Conservation (phyloP, 2,888 invertebrate genomes). For the Diplazon laetatorius region DNA sequence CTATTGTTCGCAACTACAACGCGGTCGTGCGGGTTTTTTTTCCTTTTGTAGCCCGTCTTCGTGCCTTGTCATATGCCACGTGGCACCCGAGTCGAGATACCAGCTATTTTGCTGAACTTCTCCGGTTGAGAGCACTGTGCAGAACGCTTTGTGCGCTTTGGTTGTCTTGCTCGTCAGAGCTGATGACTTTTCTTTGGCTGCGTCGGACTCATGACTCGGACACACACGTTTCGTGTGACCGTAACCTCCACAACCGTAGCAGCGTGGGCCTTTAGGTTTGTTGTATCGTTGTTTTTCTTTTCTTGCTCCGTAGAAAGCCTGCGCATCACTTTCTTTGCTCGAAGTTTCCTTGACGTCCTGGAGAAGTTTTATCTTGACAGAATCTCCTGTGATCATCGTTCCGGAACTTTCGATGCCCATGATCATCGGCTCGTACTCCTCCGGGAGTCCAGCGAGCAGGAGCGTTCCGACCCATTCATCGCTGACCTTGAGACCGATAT, state of each 20-base stretch:
- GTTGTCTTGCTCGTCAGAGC: not conserved
- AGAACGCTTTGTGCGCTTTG: conserved; percentile 1
- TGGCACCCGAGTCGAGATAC: conserved; percentile 6
- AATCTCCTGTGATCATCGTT: conserved; percentile 67
- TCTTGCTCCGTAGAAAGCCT: not conserved
- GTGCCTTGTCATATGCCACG: conserved; percentile 3
- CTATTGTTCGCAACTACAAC: not conserved
- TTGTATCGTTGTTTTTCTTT: not conserved
- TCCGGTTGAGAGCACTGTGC: conserved; percentile 2
- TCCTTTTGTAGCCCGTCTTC: not conserved
- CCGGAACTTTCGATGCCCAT: conserved; percentile 70
- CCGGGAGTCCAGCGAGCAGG: conserved; percentile 71
- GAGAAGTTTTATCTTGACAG: conserved; percentile 71
- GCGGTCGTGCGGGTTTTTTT: not conserved
- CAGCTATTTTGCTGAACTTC: conserved; percentile 3
- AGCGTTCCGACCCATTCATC: conserved; percentile 74
- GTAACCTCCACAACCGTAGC: conserved; percentile 9
- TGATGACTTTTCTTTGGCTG: not conserved
- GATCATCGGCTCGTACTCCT: conserved; percentile 72
- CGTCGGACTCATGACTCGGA: not conserved
- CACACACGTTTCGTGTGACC: not conserved
- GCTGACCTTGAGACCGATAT: conserved; percentile 67
- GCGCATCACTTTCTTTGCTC: not conserved
- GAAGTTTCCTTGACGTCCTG: conserved; percentile 49
- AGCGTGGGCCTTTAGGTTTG: not conserved